Percentiles rank a stretch among this genome's conserved stretches.
Conservation (phyloP, 2,888 invertebrate genomes). For the Cryptocephalus primarius region DNA sequence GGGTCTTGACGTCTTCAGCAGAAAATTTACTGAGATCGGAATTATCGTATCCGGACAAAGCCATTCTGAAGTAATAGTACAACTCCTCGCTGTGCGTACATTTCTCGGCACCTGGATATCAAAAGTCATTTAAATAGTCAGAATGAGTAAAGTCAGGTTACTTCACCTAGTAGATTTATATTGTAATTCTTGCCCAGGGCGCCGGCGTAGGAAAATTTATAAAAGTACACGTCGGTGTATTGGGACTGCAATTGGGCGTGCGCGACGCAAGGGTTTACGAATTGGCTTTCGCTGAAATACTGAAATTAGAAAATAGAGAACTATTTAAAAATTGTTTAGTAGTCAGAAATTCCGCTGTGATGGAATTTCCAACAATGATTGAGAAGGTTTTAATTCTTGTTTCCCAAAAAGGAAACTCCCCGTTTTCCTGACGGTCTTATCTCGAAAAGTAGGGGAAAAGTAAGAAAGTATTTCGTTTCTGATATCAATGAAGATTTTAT, state of each 20-base stretch:
- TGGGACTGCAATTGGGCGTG: conserved; percentile 14
- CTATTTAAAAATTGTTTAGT: too few relatives aligned
- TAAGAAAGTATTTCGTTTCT: too few relatives aligned
- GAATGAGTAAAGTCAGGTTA: background rate
- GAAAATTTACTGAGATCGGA: conserved; percentile 11
- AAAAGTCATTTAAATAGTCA: background rate
- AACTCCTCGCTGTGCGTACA: conserved; percentile 21
- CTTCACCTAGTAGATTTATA: conserved; percentile 13
- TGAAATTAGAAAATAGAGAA: too few relatives aligned
- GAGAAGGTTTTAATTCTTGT: too few relatives aligned
- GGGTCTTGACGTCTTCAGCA: conserved; percentile 11
- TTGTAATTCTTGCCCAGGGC: conserved; percentile 9
- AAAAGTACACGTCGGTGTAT: conserved; percentile 13
- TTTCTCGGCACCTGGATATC: conserved; percentile 27
- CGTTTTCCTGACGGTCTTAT: too few relatives aligned
- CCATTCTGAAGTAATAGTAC: conserved; percentile 19
- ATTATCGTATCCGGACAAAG: conserved; percentile 15
- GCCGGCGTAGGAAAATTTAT: conserved; percentile 16
- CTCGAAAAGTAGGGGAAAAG: too few relatives aligned
- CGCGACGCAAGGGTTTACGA: conserved; percentile 11
- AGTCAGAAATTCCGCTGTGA: too few relatives aligned
- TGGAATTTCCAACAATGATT: too few relatives aligned
- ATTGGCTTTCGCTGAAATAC: conserved; percentile 1
- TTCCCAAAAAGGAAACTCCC: too few relatives aligned
- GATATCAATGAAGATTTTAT: too few relatives aligned